Evolutionary conservation across 2,113 vertebrate genomes (phyloP).

Genomic region (Noturus placidus): DNA sequence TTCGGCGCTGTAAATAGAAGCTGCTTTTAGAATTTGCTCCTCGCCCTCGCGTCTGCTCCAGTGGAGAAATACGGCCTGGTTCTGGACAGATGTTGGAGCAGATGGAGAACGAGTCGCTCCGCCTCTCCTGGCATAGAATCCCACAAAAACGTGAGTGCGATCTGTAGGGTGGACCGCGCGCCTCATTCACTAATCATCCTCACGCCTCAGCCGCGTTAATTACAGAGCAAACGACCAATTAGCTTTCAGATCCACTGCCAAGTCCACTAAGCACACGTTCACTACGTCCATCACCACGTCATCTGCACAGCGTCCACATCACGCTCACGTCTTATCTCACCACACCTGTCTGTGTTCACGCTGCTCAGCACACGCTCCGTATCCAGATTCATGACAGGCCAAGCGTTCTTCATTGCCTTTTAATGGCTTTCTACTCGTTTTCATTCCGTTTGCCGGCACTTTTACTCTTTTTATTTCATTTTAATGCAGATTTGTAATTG

Average conservation of each 20-base stretch:
- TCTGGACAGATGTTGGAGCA: slow-evolving; percentile 10
- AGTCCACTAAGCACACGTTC: neutral
- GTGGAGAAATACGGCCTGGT: neutral
- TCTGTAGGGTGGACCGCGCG: too few relatives aligned
- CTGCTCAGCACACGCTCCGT: too few relatives aligned
- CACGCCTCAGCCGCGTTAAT: neutral
- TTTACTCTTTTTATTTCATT: too few relatives aligned
- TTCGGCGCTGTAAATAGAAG: neutral
- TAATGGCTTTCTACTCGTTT: too few relatives aligned
- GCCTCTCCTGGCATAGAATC: neutral
- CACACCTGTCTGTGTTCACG: too few relatives aligned
- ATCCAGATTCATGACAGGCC: too few relatives aligned
- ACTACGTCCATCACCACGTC: neutral
- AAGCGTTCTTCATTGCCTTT: too few relatives aligned
- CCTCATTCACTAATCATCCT: neutral
- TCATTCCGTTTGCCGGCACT: too few relatives aligned
- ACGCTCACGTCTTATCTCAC: neutral
- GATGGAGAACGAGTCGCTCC: neutral
- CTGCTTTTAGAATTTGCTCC: neutral
- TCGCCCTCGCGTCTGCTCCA: neutral
- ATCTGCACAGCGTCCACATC: neutral
- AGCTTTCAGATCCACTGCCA: neutral
- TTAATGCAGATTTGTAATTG: too few relatives aligned
- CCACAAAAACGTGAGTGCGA: neutral
- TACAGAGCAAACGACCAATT: neutral